Evolutionary conservation across 1,140 invertebrate genomes (phyloP).

Genomic region (Popillia japonica): DNA sequence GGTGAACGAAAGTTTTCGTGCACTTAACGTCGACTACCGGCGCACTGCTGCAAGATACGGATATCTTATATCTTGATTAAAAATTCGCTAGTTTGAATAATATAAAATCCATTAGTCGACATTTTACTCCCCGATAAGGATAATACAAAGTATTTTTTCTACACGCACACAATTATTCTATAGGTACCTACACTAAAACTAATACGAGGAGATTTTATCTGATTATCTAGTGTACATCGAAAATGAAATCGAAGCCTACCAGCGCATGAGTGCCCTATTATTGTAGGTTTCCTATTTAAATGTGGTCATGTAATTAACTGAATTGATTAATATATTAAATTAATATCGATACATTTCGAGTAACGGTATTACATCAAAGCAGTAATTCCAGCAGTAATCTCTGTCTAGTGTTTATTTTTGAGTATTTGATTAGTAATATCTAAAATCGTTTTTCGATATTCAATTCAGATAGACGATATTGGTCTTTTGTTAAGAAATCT

Average conservation of each 20-base stretch:
- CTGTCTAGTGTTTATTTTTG: not conserved
- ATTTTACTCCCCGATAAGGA: not conserved
- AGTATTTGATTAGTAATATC: conserved; percentile 24
- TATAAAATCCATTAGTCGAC: not conserved
- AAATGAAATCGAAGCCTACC: too few relatives aligned
- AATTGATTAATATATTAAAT: conserved; percentile 29
- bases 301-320: not conserved
- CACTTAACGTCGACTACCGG: too few relatives aligned
- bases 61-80: too few relatives aligned
- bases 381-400: conserved; percentile 10
- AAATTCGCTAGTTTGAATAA: not conserved
- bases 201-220: too few relatives aligned
- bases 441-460: not conserved
- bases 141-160: not conserved
- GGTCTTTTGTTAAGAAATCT: conserved; percentile 10
- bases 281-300: not conserved
- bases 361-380: conserved; percentile 13
- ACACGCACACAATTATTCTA: too few relatives aligned
- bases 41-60: too few relatives aligned
- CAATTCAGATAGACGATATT: conserved; percentile 16
- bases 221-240: not conserved
- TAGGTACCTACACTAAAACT: too few relatives aligned
- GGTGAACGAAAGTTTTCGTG: too few relatives aligned
- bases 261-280: conserved; percentile 20
- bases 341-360: not conserved